Percentiles rank a stretch among this genome's conserved stretches.
These are phyloP conservation scores for Drosophila ironensis DNA, from an alignment of 1,140 invertebrate genomes.

Conservation along the genomic window DNA sequence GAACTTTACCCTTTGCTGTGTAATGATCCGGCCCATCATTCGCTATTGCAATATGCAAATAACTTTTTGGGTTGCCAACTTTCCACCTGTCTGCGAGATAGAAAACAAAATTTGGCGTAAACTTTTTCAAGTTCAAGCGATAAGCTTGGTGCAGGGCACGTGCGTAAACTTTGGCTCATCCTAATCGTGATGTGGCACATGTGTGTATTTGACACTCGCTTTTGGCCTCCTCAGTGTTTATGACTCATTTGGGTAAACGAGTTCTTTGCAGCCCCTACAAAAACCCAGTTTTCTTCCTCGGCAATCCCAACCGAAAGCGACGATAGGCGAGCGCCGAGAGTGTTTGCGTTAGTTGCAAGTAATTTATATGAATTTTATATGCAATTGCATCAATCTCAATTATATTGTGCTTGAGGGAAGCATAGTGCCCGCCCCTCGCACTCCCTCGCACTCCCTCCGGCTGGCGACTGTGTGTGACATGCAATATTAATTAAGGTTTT, in stretches of 20 bases:
- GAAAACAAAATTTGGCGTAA: conserved; percentile 2
- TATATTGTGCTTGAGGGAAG: conserved; percentile 50
- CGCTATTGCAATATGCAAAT: neutral
- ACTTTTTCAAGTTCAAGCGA: conserved; percentile 35
- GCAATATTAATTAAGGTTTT: conserved; percentile 77
- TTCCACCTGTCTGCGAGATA: neutral
- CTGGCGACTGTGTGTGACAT: conserved; percentile 52
- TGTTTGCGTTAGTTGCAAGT: conserved; percentile 58
- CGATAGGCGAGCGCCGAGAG: conserved; percentile 2
- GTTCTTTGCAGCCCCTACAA: conserved; percentile 16
- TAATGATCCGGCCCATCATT: neutral
- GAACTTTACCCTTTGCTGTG: neutral
- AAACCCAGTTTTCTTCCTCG: neutral
- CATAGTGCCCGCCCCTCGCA: neutral
- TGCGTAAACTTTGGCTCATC: conserved; percentile 18
- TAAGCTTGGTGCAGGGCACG: no score
- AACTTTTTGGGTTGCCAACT: neutral
- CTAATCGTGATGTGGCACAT: conserved; percentile 48
- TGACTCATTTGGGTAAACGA: conserved; percentile 75
- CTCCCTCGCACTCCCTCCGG: neutral
- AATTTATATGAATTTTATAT: conserved; percentile 77
- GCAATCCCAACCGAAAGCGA: conserved; percentile 22
- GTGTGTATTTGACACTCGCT: conserved; percentile 42
- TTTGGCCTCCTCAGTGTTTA: conserved; percentile 59
- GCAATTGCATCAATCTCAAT: conserved; percentile 79